Conservation (phyloP, 2,888 invertebrate genomes). For the Agrilus mali region DNA sequence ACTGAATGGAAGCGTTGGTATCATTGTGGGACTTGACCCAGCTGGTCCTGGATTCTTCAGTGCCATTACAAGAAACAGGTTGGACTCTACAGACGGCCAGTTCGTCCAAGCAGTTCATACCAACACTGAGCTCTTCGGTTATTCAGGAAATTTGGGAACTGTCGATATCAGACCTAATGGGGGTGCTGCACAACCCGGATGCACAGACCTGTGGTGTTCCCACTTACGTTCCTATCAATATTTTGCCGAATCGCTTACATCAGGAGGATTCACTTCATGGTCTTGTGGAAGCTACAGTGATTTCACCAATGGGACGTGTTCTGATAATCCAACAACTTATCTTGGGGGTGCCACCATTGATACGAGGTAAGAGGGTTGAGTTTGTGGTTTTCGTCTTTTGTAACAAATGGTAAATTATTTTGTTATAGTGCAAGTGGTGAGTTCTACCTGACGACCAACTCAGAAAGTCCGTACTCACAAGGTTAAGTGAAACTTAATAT, state of each 20-base stretch:
- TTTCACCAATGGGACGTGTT: conserved; percentile 15
- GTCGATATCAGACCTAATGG: conserved; percentile 30
- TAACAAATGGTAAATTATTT: no score
- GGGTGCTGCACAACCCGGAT: conserved; percentile 27
- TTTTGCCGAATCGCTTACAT: conserved; percentile 32
- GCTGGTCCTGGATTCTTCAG: conserved; percentile 22
- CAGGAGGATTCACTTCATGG: conserved; percentile 21
- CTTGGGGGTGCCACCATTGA: conserved; percentile 16
- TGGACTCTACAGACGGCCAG: conserved; percentile 24
- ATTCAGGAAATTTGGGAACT: conserved; percentile 22
- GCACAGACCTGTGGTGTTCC: conserved; percentile 31
- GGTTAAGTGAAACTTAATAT: no score
- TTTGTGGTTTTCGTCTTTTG: no score
- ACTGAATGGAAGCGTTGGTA: conserved; percentile 16
- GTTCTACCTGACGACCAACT: no score
- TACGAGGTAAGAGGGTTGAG: conserved; percentile 4
- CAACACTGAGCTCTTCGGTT: conserved; percentile 15
- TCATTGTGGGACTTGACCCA: conserved; percentile 28
- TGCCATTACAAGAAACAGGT: conserved; percentile 15
- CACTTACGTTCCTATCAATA: conserved; percentile 33
- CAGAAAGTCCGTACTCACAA: no score
- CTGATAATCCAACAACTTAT: conserved; percentile 8
- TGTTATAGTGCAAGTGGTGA: neutral
- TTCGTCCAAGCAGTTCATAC: conserved; percentile 30
- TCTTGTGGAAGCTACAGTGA: conserved; percentile 13